Evolutionary conservation across 2,797 vertebrate species (phyloP), one percentile per base, ranked within the genome.

Genomic region (Scolopax rusticola): DNA sequence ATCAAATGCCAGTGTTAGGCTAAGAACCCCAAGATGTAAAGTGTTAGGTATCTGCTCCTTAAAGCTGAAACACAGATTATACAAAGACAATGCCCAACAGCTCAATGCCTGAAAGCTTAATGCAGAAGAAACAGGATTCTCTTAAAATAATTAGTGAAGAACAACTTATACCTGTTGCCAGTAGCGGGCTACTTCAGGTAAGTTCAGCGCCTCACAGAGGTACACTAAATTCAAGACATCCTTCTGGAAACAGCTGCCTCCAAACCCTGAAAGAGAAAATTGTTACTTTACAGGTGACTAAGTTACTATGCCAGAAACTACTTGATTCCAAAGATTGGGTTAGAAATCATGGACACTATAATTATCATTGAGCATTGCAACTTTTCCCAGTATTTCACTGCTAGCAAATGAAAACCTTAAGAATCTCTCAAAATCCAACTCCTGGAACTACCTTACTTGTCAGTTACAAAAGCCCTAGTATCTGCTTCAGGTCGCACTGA

Each of bases 171-270:
- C 99, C 99, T 99, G 99, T 92, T 99, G 99, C 99, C 99, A 99
- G 90, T 99, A 99, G 75, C 98, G 99, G 70, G 99, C 99, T 20
- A 99, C 99, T 95, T 99, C 99, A 8, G 99, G 99, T 68, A 99
- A 98, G 96, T 99, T 99, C 94, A 99, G 98, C 74, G 99, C 99
- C 96, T 99, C 99, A 79, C 99, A 99, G 73, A 99, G 98, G 97
- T 99, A 99, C 51, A 99, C 99, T 96, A 99, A 98, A 96, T 99
- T 99, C 94, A 99, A 98, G 74, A 99, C 99, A 84, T 99, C 99
- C 97, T 99, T 99, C 97, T 99, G 99, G 97, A 99, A 99, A 97
- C 99, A 99, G 97, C 99, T 99, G 41, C 99, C 99, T 96, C 99
- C 99, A 94, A 99, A 99, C 64, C 99, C 99, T 99, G 84, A 76